Conservation (phyloP, 30 jellyfish, hydroid and myxozoan species). For the Aurelia aurita region DNA sequence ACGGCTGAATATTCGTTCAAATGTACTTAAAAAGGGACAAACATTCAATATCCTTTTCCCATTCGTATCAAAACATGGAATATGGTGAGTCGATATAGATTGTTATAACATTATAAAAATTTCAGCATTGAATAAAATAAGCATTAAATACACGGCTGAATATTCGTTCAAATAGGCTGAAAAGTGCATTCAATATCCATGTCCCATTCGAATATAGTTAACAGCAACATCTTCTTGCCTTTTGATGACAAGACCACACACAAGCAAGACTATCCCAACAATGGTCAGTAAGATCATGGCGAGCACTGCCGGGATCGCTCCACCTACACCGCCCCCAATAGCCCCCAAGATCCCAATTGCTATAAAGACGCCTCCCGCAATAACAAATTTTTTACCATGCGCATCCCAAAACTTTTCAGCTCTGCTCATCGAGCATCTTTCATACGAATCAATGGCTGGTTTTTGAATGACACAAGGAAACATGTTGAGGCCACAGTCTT, state of each 20-base stretch:
- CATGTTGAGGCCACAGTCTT: neutral
- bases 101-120: too few relatives aligned
- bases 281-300: neutral
- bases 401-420: constrained; percentile 30
- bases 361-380: neutral
- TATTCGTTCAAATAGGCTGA: too few relatives aligned
- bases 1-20: too few relatives aligned
- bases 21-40: too few relatives aligned
- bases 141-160: too few relatives aligned
- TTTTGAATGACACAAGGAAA: constrained; percentile 10
- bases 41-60: too few relatives aligned
- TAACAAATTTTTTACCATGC: constrained; percentile 14
- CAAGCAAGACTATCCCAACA: constrained; percentile 10
- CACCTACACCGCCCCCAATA: too few relatives aligned
- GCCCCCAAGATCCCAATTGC: constrained; percentile 3
- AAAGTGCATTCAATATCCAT: neutral
- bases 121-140: too few relatives aligned
- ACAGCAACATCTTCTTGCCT: neutral
- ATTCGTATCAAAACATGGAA: too few relatives aligned
- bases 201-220: neutral
- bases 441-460: constrained; percentile 12
- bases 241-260: constrained; percentile 10
- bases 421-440: constrained; percentile 12
- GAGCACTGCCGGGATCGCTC: neutral
- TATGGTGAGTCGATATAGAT: too few relatives aligned